Evolutionary conservation across 2,797 vertebrate genomes (phyloP), one percentile per base, ranked within the genome.

Genomic region (Sebastes cheni): DNA sequence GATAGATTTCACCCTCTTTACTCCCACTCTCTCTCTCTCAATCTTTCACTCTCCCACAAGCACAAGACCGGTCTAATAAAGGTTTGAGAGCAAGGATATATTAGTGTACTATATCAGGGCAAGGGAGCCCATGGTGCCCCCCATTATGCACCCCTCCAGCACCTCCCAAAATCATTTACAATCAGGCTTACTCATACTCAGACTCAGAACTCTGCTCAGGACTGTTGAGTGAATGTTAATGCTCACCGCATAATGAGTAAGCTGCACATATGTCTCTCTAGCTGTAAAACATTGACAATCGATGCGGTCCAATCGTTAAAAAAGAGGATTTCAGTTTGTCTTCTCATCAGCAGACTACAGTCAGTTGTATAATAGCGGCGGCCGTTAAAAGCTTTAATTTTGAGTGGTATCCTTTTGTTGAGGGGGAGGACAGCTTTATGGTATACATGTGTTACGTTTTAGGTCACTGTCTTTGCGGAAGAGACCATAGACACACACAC

Each of bases 211-310:
- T 34, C 22, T 56, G 2, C 36, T 72, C 27, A 22, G 29, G 52
- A 72, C 18, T 30, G 67, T 77, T 73, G 16, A 69, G 12, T 71
- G 42, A 34, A 50, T 82, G 55, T 70, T 77, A 86, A 86, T 74
- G 69, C 52, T 52, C 67, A 69, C 20, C 32, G 55, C 25, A 55
- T 56, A 80, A 10, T 72, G 55, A 77, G 34, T 54, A 29, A 79
- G 36, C 77, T 14, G 36, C 75, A 75, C 67, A 70, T 79, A 69
- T 68, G 67, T 83, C 72, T 67, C 13, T 60, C 61, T 54, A 56
- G 75, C 68, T 77, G 73, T 88, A 89, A 86, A 89, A 67, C 85
- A 79, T 62, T 22, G 27, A 50, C 12, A 4, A 87, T 91, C 88
- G 30, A 83, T 90, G 39, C 16, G 0, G 12, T 66, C n/a, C 25